Base-by-base conservation (phyloP, 2,113 vertebrate genomes). In the Corydoras maculifer region DNA sequence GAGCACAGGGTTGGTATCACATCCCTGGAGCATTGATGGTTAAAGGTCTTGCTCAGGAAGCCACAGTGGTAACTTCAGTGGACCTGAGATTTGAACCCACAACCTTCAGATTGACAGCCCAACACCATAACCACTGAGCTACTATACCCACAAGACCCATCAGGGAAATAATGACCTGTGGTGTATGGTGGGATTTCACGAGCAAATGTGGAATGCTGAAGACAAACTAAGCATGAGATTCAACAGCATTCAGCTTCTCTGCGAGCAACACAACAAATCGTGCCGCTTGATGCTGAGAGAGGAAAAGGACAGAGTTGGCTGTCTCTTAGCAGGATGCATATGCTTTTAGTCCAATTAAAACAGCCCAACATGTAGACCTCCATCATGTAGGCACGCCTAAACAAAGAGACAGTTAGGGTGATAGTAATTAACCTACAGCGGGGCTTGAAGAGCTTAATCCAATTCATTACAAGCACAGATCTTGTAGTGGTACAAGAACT, bases 401-500 rank as follows among this genome's bases (percentile, higher is more conserved):
- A 86, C 69, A 87, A 88, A 86, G 80, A 82, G 82, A 84, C 80
- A 82, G 80, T 87, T 82, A 77, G 79, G 87, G 83, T 82, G 80
- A 87, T 86, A 86, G 87, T 87, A 89, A 90, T 90, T 87, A 89
- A 90, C 87, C 88, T 82, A 85, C 83, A 87, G 84, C 80, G 81
- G 76, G 80, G 83, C 82, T 82, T 72, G 76, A 86, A 82, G 83
- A 87, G 85, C 86, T 85, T 82, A 84, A 88, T 86, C 85, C 86
- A 88, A 84, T 90, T 86, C 82, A 87, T 88, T 85, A 88, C 82
- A 88, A 82, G 81, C 83, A 83, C 72, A 79, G 77, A 79, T 86
- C 84, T 82, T 87, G 86, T 81, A 76, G 77, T 74, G 83, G 84
- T 81, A 82, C 82, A 84, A 80, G 81, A 77, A 78, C 82, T 84